Evolutionary conservation across 2,113 vertebrate species (phyloP).

Genomic region (Antidorcas marsupialis): DNA sequence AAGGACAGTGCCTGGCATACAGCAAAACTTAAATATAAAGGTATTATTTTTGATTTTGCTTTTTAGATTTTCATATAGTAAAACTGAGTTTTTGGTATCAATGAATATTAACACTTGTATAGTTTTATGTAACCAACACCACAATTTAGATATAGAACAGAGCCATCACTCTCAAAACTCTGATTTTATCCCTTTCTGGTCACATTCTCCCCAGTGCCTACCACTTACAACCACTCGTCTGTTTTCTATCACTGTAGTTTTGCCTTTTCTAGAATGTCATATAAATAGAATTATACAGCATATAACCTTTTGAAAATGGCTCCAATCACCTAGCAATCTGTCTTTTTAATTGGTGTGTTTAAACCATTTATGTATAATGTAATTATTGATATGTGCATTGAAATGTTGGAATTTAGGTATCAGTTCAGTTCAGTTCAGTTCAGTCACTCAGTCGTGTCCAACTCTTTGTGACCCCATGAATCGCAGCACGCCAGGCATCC

Average conservation of each 20-base stretch:
- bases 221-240: not conserved
- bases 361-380: not conserved
- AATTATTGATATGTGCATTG: not conserved
- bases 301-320: not conserved
- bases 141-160: not conserved
- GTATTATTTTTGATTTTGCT: not conserved
- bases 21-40: not conserved
- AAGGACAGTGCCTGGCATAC: not conserved
- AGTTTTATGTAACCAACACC: not conserved
- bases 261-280: not conserved
- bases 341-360: not conserved
- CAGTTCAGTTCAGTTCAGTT: too few species aligned
- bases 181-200: not conserved
- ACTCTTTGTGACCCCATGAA: rapidly evolving
- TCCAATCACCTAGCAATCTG: not conserved
- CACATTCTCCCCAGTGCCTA: not conserved
- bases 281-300: not conserved
- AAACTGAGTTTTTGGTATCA: not conserved
- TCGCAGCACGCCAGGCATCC: too few species aligned
- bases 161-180: not conserved
- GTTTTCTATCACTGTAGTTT: not conserved
- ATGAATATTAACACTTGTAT: not conserved
- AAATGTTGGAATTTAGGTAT: not conserved
- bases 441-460: rapidly evolving
- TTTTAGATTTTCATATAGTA: not conserved